Base-by-base conservation (phyloP, 2,888 invertebrate species). In the Synanthedon vespiformis region DNA sequence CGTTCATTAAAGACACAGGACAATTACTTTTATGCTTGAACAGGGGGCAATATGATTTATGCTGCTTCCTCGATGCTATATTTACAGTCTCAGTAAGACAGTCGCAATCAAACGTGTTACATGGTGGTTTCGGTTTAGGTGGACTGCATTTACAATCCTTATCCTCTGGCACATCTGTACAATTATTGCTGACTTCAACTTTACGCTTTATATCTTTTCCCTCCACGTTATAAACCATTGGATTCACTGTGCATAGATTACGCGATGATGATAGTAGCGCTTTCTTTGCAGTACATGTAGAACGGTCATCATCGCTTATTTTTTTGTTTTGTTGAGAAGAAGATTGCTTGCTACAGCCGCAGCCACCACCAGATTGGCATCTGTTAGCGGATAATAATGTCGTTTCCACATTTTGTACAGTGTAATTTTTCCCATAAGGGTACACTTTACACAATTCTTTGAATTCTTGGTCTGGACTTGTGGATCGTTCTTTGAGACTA, bases 81-180 rank as follows among this genome's bases (percentile, higher is more conserved):
- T 83, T 75, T 11, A 57, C 54, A 18, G 64, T 61, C 62, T 82
- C 74, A 10, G 69, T 55, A 12, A 82, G 66, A 56, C 87, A 87
- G 10, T 80, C 77, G 56, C 87, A 87, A 53, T 87, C 81, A 53
- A 82, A 80, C 0, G 87, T 80, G 52, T 71, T 77, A 53, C 87
- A 87, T 11, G 79, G 77, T 1, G 86, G 84, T 14, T 72, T 55
- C 2, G 77, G 77, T 56, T 77, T 80, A 3, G 74, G 72, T 6
- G 87, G 86, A 48, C 67, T 70, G 57, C 87, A 87, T 59, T 67
- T 78, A 53, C 86, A 87, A 13, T 82, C 80, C 60, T 79, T 85
- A 11, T 80, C 77, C 3, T 79, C 77, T 1, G 64, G 60, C 44
- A 70, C 56, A 16, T 77, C 75, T 4, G 68, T 60, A 56, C 79